Conservation (phyloP, 2,113 vertebrate genomes). For the Ammodramus savannarum region DNA sequence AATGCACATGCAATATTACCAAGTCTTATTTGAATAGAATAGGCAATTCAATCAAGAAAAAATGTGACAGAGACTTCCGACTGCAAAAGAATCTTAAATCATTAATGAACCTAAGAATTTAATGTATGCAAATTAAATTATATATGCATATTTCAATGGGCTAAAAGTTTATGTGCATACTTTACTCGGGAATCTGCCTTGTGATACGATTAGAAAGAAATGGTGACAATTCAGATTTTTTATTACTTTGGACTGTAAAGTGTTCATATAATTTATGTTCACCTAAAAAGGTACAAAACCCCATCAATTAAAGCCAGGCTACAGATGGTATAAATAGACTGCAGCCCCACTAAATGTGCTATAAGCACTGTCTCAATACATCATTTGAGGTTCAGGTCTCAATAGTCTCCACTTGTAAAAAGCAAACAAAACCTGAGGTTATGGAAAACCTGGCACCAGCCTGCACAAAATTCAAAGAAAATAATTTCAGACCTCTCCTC, state of each 20-base stretch:
- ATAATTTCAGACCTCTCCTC: background rate
- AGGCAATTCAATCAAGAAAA: slow-evolving; percentile 45
- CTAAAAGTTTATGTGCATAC: slow-evolving; percentile 57
- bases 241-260: slow-evolving; percentile 34
- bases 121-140: slow-evolving; percentile 73
- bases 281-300: slow-evolving; percentile 27
- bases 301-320: background rate
- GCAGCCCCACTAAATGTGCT: background rate
- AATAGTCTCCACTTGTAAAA: background rate
- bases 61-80: slow-evolving; percentile 29
- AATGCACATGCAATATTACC: background rate
- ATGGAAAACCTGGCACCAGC: background rate
- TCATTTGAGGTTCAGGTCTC: background rate
- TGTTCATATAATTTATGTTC: slow-evolving; percentile 38
- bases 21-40: slow-evolving; percentile 42
- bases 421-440: background rate
- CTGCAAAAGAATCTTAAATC: slow-evolving; percentile 57
- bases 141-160: slow-evolving; percentile 57
- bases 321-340: background rate
- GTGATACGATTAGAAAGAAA: slow-evolving; percentile 31
- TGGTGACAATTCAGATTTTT: slow-evolving; percentile 36
- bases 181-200: slow-evolving; percentile 35
- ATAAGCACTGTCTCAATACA: background rate
- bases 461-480: background rate
- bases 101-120: slow-evolving; percentile 63